These are phyloP conservation scores for Aramus guarauna DNA, from an alignment of 2,113 vertebrate species.

Conservation along the genomic window DNA sequence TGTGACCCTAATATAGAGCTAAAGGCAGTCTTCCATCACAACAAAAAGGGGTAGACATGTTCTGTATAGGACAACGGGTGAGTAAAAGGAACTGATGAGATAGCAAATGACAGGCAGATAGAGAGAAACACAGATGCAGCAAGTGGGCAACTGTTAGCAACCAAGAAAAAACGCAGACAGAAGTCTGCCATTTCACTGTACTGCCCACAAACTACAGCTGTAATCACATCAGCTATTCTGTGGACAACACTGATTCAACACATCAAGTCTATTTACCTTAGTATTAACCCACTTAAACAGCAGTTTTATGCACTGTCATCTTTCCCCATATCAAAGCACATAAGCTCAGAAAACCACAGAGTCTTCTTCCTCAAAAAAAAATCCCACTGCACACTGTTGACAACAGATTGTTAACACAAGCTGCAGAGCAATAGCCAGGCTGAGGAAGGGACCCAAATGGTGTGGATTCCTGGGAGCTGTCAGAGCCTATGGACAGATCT, in stretches of 20 bases:
- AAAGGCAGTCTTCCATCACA: background rate
- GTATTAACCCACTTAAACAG: background rate
- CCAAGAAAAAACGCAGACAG: background rate
- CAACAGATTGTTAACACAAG: fast-evolving
- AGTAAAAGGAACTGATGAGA: background rate
- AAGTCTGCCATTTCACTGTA: background rate
- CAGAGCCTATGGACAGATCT: background rate
- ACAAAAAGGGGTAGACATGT: background rate
- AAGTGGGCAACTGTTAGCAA: background rate
- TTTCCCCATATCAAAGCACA: background rate
- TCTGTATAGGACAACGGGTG: background rate
- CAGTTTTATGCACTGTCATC: background rate
- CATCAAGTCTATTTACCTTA: background rate
- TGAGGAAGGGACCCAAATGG: background rate
- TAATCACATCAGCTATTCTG: background rate
- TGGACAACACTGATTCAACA: background rate
- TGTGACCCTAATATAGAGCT: background rate
- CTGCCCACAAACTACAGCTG: background rate
- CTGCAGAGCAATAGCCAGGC: background rate
- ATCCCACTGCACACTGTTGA: fast-evolving
- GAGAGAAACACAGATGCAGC: background rate
- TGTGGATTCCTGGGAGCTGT: background rate
- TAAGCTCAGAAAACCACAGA: background rate
- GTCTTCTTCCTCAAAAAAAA: background rate
- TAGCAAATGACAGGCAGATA: background rate